phyloP scores from a whole-genome alignment of 2,888 invertebrate species.

The Saturnia pavonia region DNA sequence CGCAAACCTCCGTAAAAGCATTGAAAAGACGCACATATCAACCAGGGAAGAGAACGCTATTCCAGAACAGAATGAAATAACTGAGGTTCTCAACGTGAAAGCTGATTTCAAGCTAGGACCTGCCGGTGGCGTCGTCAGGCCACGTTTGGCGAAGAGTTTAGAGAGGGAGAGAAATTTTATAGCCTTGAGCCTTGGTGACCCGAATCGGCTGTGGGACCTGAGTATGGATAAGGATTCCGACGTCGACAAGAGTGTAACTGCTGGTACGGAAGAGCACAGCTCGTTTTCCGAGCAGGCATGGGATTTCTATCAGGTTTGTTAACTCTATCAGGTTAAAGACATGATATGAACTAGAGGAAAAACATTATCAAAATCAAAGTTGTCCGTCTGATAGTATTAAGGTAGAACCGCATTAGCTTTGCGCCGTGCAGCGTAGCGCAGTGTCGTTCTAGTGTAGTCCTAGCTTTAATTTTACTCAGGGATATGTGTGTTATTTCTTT shows the following conservation, averaged over 20 bases:
- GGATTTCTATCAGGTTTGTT: slow-evolving; percentile 94
- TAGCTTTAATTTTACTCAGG: too few species aligned
- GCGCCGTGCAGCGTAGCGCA: too few species aligned
- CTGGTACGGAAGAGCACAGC: slow-evolving; percentile 87
- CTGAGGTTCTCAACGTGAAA: slow-evolving; percentile 65
- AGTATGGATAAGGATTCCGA: slow-evolving; percentile 75
- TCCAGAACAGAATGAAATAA: slow-evolving; percentile 62
- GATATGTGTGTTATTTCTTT: too few species aligned
- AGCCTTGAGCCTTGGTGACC: slow-evolving; percentile 69
- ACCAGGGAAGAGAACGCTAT: slow-evolving; percentile 67
- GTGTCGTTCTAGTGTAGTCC: too few species aligned
- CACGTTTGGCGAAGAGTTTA: slow-evolving; percentile 62
- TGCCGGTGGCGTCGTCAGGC: slow-evolving; percentile 70
- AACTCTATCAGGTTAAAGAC: neutral
- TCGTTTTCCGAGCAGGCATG: slow-evolving; percentile 96
- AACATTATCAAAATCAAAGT: too few species aligned
- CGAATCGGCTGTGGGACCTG: slow-evolving; percentile 70
- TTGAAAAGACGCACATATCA: slow-evolving; percentile 75
- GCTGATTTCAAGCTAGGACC: slow-evolving; percentile 86
- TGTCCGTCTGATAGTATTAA: too few species aligned
- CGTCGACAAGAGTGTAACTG: slow-evolving; percentile 82
- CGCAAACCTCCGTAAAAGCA: slow-evolving; percentile 68
- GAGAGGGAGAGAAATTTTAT: slow-evolving; percentile 69
- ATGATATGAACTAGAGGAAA: too few species aligned
- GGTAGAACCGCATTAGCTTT: too few species aligned